Evolutionary conservation across 2,113 vertebrate species (phyloP).

Genomic region (Narcine bancroftii): DNA sequence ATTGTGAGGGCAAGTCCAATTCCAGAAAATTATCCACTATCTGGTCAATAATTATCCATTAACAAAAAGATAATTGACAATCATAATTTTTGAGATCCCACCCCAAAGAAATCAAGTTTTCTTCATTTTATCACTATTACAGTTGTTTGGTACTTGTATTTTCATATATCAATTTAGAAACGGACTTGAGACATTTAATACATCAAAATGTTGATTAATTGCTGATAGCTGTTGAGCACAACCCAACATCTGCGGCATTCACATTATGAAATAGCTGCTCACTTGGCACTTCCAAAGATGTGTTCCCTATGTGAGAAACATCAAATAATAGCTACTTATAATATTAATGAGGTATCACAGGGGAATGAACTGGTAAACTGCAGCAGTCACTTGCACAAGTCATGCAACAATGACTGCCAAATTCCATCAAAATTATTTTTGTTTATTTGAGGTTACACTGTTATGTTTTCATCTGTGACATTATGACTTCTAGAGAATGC

Average conservation of each 20-base stretch:
- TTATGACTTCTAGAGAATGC: background rate
- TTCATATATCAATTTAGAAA: background rate
- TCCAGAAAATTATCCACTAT: background rate
- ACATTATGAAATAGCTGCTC: background rate
- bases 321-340: background rate
- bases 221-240: background rate
- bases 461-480: background rate
- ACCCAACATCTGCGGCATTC: background rate
- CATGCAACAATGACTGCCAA: background rate
- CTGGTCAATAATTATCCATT: background rate
- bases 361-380: too few species aligned
- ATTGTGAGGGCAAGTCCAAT: background rate
- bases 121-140: background rate
- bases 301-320: background rate
- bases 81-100: background rate
- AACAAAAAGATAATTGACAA: background rate
- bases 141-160: background rate
- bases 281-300: background rate
- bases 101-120: background rate
- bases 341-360: too few species aligned
- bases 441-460: background rate
- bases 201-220: background rate
- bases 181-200: background rate
- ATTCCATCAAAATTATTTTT: background rate
- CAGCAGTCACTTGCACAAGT: background rate